A percentile compares a stretch with the other conserved stretches of the same genome.
Conservation (phyloP, 2,797 vertebrate species). For the Pitangus sulphuratus region DNA sequence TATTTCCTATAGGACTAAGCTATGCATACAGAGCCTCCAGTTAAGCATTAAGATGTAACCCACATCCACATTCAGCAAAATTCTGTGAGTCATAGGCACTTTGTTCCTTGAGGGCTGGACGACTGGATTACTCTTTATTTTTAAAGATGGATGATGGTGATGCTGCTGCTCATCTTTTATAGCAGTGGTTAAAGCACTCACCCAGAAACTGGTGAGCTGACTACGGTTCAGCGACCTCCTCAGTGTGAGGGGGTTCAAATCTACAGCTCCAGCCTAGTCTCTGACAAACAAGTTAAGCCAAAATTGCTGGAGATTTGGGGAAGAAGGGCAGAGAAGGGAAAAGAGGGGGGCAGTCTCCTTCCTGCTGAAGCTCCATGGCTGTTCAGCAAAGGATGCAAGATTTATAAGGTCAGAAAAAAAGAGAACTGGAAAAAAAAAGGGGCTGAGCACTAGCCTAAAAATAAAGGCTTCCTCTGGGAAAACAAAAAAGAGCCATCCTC, state of each 20-base stretch:
- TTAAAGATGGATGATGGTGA: conserved; percentile 55
- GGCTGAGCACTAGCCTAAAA: neutral
- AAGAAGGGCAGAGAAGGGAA: neutral
- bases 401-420: conserved; percentile 16
- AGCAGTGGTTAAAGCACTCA: conserved; percentile 58
- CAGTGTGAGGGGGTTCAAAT: conserved; percentile 5
- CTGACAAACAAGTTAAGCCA: conserved; percentile 22
- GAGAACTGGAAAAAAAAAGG: neutral
- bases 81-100: neutral
- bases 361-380: neutral
- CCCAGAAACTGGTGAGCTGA: conserved; percentile 55
- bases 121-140: conserved; percentile 60
- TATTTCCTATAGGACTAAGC: neutral
- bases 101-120: conserved; percentile 30
- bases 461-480: neutral
- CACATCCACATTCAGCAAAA: conserved; percentile 14
- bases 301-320: neutral
- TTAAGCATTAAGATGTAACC: neutral
- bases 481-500: neutral
- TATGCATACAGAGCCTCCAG: neutral
- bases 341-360: neutral
- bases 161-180: conserved; percentile 58
- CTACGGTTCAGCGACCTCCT: conserved; percentile 7
- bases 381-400: conserved; percentile 22
- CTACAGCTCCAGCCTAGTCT: conserved; percentile 20